Conservation (phyloP, 1,140 invertebrate species). For the Anagrus nilaparvatae region DNA sequence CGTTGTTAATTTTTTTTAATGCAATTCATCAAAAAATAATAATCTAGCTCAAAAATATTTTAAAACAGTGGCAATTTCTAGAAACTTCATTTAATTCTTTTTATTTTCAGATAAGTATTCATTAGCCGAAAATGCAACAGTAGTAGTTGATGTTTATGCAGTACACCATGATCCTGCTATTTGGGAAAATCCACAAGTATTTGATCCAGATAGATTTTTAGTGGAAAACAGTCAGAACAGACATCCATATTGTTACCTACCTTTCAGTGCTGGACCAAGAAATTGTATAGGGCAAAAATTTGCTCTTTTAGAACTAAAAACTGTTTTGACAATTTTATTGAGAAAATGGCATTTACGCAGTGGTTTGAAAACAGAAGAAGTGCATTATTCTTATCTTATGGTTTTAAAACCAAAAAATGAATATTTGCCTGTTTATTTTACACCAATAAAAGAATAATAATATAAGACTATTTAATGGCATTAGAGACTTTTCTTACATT, state of each 20-base stretch:
- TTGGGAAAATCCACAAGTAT: slow-evolving; percentile 59
- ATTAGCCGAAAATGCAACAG: slow-evolving; percentile 33
- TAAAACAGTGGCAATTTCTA: too few species aligned
- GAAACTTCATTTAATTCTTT: too few species aligned
- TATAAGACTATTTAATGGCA: too few species aligned
- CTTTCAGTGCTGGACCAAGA: slow-evolving; percentile 60
- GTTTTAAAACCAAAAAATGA: slow-evolving; percentile 23
- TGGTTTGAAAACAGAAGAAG: slow-evolving; percentile 23
- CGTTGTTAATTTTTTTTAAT: too few species aligned
- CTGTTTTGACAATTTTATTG: slow-evolving; percentile 41
- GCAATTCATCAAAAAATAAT: too few species aligned
- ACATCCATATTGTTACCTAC: slow-evolving; percentile 43
- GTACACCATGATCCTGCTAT: slow-evolving; percentile 53
- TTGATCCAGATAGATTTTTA: slow-evolving; percentile 63
- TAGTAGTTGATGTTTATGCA: slow-evolving; percentile 40
- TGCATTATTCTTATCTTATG: slow-evolving; percentile 19
- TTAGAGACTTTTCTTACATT: too few species aligned
- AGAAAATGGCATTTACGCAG: slow-evolving; percentile 44
- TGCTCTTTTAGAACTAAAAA: slow-evolving; percentile 47
- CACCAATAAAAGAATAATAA: too few species aligned
- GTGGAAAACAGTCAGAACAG: slow-evolving; percentile 38
- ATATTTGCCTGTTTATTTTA: slow-evolving; percentile 14
- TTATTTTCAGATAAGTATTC: slow-evolving; percentile 10
- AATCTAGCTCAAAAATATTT: too few species aligned
- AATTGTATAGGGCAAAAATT: slow-evolving; percentile 60